phyloP scores from a whole-genome alignment of 2,797 vertebrate species.

The Oreochromis mossambicus region DNA sequence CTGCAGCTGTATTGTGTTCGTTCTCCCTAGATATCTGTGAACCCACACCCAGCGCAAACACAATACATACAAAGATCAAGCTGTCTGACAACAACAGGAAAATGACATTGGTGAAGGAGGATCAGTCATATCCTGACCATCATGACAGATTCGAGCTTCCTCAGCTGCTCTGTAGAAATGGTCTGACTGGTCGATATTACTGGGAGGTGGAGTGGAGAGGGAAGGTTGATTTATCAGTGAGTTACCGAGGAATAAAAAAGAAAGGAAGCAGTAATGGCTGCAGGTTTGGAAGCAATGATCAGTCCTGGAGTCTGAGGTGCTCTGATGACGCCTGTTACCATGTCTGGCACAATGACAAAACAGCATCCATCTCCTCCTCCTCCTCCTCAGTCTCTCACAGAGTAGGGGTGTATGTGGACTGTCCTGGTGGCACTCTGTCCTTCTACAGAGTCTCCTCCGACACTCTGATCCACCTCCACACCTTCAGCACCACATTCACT shows the following conservation, averaged over 20 bases:
- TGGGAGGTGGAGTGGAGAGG: not conserved
- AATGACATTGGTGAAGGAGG: not conserved
- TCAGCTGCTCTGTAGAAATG: not conserved
- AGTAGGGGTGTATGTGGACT: not conserved
- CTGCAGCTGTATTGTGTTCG: not conserved
- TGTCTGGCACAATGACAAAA: not conserved
- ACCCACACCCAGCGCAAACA: not conserved
- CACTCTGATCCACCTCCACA: not conserved
- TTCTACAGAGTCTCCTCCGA: not conserved
- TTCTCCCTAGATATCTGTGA: not conserved
- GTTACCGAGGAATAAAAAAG: not conserved
- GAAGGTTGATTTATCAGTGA: not conserved
- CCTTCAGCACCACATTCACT: not conserved
- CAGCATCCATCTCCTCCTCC: not conserved
- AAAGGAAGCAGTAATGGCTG: not conserved
- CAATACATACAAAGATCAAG: not conserved
- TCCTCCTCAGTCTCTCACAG: not conserved
- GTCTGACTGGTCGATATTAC: not conserved
- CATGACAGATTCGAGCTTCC: not conserved
- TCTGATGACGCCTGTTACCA: not conserved
- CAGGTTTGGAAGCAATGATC: not conserved
- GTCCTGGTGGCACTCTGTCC: not conserved
- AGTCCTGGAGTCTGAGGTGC: not conserved
- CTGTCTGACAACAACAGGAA: not conserved
- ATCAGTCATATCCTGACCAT: not conserved